Percentiles rank a stretch among this genome's conserved stretches.
phyloP scores from a whole-genome alignment of 2,888 invertebrate genomes.

The Lasioglossum oenotherae region DNA sequence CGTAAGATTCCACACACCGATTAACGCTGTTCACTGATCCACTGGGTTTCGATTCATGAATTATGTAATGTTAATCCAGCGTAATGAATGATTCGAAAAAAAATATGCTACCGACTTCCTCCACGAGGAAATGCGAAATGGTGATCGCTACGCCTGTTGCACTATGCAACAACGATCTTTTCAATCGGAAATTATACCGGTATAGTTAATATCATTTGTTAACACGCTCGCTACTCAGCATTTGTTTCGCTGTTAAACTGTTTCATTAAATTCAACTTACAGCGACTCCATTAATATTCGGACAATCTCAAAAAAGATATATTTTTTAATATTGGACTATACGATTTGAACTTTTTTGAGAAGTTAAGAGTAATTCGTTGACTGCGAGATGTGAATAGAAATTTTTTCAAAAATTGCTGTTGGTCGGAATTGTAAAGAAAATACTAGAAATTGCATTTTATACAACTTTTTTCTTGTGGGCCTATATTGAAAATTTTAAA shows the following conservation, averaged over 20 bases:
- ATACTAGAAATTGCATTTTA: no score
- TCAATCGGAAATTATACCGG: background rate
- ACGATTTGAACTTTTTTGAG: no score
- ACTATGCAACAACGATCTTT: background rate
- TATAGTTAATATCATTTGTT: background rate
- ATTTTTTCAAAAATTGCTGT: no score
- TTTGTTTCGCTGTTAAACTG: background rate
- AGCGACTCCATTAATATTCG: no score
- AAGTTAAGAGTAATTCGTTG: no score
- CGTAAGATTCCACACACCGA: slow-evolving; percentile 6
- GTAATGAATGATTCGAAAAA: slow-evolving; percentile 3
- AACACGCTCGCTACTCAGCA: background rate
- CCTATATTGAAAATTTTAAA: no score
- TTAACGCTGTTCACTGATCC: background rate
- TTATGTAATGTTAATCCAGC: background rate
- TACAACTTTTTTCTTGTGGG: no score
- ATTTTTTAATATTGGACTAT: no score
- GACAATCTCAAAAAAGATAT: no score
- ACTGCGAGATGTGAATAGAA: no score
- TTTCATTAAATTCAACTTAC: background rate
- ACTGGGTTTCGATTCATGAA: background rate
- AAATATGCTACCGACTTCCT: background rate
- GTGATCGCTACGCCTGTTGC: background rate
- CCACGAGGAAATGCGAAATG: background rate
- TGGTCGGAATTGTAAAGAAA: no score